A percentile compares a stretch with the other conserved stretches of the same genome.
Evolutionary conservation across 2,797 vertebrate species (phyloP).

Genomic region (Pagetopsis macropterus): DNA sequence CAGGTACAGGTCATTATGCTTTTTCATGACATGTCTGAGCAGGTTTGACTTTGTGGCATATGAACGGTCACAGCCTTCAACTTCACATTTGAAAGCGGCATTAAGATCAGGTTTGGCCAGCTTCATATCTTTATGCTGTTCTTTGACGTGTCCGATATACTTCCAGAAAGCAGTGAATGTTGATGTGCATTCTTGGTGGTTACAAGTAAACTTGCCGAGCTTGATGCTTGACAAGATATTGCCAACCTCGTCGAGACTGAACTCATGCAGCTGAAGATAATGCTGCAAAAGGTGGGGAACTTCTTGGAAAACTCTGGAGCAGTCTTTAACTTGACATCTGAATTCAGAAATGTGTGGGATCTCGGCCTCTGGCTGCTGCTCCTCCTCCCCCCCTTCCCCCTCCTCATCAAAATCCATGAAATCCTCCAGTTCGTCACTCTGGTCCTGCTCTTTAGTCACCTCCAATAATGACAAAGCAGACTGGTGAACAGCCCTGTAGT

Average conservation of each 20-base stretch:
- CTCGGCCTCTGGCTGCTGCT: conserved; percentile 72
- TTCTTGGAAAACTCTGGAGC: conserved; percentile 93
- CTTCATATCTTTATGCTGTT: conserved; percentile 86
- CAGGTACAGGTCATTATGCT: conserved; percentile 93
- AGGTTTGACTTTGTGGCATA: conserved; percentile 97
- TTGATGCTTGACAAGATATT: conserved; percentile 83
- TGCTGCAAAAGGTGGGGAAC: conserved; percentile 92
- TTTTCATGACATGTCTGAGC: conserved; percentile 93
- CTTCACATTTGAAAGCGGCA: conserved; percentile 90
- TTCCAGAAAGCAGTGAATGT: conserved; percentile 89
- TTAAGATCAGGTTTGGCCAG: conserved; percentile 80
- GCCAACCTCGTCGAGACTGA: conserved; percentile 88
- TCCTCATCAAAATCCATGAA: conserved; percentile 69
- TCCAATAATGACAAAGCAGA: conserved; percentile 89
- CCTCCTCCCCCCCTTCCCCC: background rate
- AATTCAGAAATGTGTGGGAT: conserved; percentile 87
- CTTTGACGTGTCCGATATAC: conserved; percentile 90
- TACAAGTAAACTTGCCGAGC: conserved; percentile 89
- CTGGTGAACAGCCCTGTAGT: conserved; percentile 96
- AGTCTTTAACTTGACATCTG: conserved; percentile 93
- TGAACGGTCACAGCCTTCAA: conserved; percentile 93
- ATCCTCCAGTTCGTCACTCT: conserved; percentile 76
- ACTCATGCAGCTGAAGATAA: conserved; percentile 93
- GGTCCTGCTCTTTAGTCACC: conserved; percentile 87
- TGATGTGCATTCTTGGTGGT: conserved; percentile 88